A percentile compares a stretch with the other conserved stretches of the same genome.
phyloP scores from a whole-genome alignment of 2,113 vertebrate genomes.

The Eclectus roratus region DNA sequence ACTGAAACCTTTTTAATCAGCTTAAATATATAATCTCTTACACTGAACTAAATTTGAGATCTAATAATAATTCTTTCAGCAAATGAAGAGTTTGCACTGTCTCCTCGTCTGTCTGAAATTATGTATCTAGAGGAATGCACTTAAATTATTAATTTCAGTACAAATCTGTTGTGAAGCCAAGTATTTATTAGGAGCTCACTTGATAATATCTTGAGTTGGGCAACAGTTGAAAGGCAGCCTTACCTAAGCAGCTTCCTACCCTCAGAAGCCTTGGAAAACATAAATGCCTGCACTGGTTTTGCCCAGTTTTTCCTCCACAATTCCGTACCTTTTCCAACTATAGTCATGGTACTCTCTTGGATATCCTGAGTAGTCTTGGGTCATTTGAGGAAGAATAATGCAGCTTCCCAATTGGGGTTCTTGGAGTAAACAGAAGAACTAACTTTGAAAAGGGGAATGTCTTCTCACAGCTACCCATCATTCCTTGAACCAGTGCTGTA shows the following conservation, averaged over 20 bases:
- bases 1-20: not conserved
- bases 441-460: not conserved
- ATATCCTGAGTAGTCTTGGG: not conserved
- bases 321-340: not conserved
- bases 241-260: not conserved
- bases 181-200: not conserved
- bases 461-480: rapidly evolving
- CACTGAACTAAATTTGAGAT: not conserved
- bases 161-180: not conserved
- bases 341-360: not conserved
- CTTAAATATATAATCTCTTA: not conserved
- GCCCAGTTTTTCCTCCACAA: not conserved
- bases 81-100: not conserved
- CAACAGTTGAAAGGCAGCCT: not conserved
- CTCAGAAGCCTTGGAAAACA: not conserved
- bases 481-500: not conserved
- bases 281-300: not conserved
- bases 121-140: not conserved
- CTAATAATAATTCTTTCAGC: not conserved
- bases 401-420: not conserved
- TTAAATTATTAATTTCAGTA: not conserved
- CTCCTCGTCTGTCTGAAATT: not conserved
- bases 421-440: not conserved
- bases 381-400: not conserved
- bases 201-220: not conserved